Evolutionary conservation across 2,113 vertebrate genomes (phyloP), one percentile per base, ranked within the genome.

Genomic region (Hoplias malabaricus): DNA sequence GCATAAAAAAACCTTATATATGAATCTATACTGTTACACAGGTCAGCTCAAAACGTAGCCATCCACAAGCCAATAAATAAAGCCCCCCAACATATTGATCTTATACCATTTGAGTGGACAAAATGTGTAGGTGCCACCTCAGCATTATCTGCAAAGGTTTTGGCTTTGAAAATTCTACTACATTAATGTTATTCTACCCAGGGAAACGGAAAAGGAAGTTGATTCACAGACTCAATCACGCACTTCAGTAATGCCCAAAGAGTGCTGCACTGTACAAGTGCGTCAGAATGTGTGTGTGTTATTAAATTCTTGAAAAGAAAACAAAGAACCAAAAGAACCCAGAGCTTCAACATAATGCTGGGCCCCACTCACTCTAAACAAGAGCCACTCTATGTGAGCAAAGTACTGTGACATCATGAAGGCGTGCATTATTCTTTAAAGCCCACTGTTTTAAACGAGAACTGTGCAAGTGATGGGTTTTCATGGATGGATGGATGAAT

Each of bases 121-220:
- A 13, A 72, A 40, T 13, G 19, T 2, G 33, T 33, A 23, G 34
- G 43, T 50, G 14, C 16, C 19, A 48, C 42, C 16, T 48, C 43
- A 48, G 16, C 43, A 48, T 48, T 5, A 48, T 19, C 43, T 11
- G n/a, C 43, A 43, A 43, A 5, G 14, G 43, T 48, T 48, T 19
- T 6, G 43, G n/a, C n/a, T n/a, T 43, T 48, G 3, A 48, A n/a
- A 11, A 48, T n/a, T 46, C 11, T 46, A 5, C 34, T n/a, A 33
- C 27, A 13, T 5, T 61, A 61, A 33, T 61, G 67, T 27, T 4
- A 13, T 50, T 19, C 29, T 48, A 38, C 69, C 46, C 29, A 25
- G 2, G n/a, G 14, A 36, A 56, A 42, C 73, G 78, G 63, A 80
- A 80, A 62, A 57, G 81, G 81, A 83, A 83, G 43, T 62, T 59